Base-by-base conservation (phyloP, 2,888 invertebrate species). In the Eudasyphora cyanicolor region DNA sequence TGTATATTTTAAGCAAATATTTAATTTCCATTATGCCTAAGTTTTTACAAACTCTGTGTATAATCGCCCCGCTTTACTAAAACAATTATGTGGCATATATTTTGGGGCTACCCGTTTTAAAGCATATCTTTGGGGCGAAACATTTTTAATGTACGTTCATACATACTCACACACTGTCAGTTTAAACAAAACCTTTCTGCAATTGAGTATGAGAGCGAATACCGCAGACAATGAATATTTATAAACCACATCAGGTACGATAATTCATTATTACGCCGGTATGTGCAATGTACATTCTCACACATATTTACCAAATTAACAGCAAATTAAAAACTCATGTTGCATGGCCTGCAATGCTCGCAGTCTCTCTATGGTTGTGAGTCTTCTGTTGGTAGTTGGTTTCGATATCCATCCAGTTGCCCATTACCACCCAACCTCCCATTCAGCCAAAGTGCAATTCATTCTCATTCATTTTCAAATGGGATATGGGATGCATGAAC, bases 321-420 rank as follows among this genome's bases (percentile, higher is more conserved):
- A 75, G 70, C 62, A 70, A 75, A 76, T 80, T 70, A 80, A 76
- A 75, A 35, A 24, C 70, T 45, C 67, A 19, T 35, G 49, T 29
- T 75, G 69, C 64, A 35, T 38, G 29, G 60, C 60, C 29, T 12
- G 60, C 60, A 19, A 1, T 51, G 49, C n/a, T 17, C 49, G 17
- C 17, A n/a, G 3, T 24, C 24, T 21, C 54, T 10, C 38, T 7
- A 24, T 24, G 24, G 7, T 54, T n/a, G n/a, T n/a, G n/a, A n/a
- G n/a, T n/a, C n/a, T n/a, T n/a, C n/a, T n/a, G n/a, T n/a, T n/a
- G n/a, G n/a, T n/a, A n/a, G n/a, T n/a, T 5, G 1, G 27, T 57
- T n/a, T 57, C 27, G 38, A 2, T 5, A 7, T 14, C 57, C 57
- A 14, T 27, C 57, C 24, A 57, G 24, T 8, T 27, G 14, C 2